A percentile compares a stretch with the other conserved stretches of the same genome.
Evolutionary conservation across 2,113 vertebrate genomes (phyloP).

Genomic region (Rallus limicola): DNA sequence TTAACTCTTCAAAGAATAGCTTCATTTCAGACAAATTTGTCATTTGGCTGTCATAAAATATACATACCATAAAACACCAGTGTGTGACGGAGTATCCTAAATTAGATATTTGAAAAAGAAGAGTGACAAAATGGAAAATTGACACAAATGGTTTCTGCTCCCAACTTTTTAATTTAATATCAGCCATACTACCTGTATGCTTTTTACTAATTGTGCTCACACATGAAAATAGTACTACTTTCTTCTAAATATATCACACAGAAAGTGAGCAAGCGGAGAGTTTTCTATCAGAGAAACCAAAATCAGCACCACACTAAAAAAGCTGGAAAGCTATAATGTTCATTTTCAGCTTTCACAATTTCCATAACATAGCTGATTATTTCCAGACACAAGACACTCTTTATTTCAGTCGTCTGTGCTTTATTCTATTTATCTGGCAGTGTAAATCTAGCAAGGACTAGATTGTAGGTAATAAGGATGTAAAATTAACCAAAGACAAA

Average conservation of each 20-base stretch:
- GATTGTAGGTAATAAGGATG: neutral
- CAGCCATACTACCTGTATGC: neutral
- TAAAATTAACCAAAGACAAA: slow-evolving; percentile 7
- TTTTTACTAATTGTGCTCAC: neutral
- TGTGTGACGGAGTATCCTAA: neutral
- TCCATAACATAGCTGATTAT: neutral
- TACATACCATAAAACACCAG: slow-evolving; percentile 27
- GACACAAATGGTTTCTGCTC: slow-evolving; percentile 18
- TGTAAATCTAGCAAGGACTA: neutral
- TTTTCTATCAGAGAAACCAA: neutral
- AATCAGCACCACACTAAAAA: neutral
- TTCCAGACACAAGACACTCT: neutral
- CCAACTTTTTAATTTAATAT: slow-evolving; percentile 23
- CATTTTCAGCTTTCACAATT: slow-evolving; percentile 21
- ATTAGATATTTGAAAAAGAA: slow-evolving; percentile 44
- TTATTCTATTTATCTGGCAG: neutral
- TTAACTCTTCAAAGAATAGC: slow-evolving; percentile 60
- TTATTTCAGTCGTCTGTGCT: neutral
- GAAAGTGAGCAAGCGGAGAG: neutral
- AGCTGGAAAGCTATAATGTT: neutral
- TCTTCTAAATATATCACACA: neutral
- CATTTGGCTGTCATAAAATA: slow-evolving; percentile 55
- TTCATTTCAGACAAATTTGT: slow-evolving; percentile 51
- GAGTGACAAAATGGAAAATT: slow-evolving; percentile 38
- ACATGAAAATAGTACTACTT: neutral